phyloP scores from a whole-genome alignment of 2,888 invertebrate genomes.

The Blomia tropicalis region DNA sequence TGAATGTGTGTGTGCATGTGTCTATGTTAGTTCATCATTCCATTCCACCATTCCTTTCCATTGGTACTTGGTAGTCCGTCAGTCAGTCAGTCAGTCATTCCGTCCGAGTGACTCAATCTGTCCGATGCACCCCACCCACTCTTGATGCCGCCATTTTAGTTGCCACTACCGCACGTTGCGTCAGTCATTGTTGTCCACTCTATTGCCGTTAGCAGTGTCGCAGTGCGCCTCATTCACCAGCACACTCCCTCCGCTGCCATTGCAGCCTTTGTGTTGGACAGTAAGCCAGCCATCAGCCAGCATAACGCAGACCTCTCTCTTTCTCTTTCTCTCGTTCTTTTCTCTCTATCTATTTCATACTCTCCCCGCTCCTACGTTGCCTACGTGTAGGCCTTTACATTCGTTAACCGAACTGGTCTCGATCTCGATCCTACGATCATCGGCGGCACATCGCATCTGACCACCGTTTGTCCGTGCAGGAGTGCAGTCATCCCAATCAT shows the following conservation, averaged over 20 bases:
- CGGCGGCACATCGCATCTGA: background rate
- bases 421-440: too few relatives aligned
- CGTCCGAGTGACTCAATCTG: too few relatives aligned
- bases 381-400: background rate
- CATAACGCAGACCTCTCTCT: too few relatives aligned
- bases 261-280: background rate
- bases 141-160: constrained; percentile 7
- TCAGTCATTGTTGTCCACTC: background rate
- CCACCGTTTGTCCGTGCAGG: background rate
- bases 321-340: too few relatives aligned
- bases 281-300: background rate
- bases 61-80: background rate
- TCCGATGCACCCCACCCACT: constrained; percentile 8
- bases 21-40: too few relatives aligned
- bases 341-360: too few relatives aligned
- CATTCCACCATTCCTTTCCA: background rate
- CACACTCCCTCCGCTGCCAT: background rate
- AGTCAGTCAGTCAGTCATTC: background rate
- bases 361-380: background rate
- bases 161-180: constrained; percentile 1
- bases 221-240: background rate
- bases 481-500: background rate
- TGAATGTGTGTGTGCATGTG: too few relatives aligned
- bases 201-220: constrained; percentile 5
- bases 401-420: background rate